phyloP scores from a whole-genome alignment of 2,113 vertebrate genomes.

The Lathamus discolor region DNA sequence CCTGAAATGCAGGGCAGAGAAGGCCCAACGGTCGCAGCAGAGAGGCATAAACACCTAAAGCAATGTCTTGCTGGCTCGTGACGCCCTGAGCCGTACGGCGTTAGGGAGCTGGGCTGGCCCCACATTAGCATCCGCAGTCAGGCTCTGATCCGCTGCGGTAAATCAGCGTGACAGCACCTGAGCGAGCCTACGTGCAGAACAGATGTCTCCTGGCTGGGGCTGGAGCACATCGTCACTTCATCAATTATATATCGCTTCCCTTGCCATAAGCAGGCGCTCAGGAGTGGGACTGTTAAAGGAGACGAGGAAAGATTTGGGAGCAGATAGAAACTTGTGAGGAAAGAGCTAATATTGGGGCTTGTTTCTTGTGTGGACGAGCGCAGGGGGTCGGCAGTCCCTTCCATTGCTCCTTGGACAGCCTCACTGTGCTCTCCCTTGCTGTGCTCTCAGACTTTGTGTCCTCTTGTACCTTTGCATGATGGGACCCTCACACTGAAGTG shows the following conservation, averaged over 20 bases:
- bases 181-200: conserved; percentile 64
- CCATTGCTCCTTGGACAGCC: neutral
- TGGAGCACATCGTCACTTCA: conserved; percentile 59
- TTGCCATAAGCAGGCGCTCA: conserved; percentile 5
- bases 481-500: accelerated
- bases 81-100: neutral
- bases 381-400: neutral
- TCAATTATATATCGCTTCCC: conserved; percentile 73
- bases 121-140: neutral
- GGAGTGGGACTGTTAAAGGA: neutral
- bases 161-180: conserved; percentile 71
- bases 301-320: neutral
- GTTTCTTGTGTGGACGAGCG: accelerated
- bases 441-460: accelerated
- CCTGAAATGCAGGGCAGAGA: neutral
- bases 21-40: neutral
- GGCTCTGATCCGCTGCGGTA: neutral
- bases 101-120: neutral
- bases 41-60: neutral
- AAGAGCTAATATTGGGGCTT: accelerated
- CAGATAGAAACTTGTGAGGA: neutral
- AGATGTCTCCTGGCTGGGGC: conserved; percentile 71
- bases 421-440: accelerated
- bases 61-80: neutral
- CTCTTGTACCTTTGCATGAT: accelerated